Conservation (phyloP, 2,888 invertebrate species). For the Arrhopalites spinosus region DNA sequence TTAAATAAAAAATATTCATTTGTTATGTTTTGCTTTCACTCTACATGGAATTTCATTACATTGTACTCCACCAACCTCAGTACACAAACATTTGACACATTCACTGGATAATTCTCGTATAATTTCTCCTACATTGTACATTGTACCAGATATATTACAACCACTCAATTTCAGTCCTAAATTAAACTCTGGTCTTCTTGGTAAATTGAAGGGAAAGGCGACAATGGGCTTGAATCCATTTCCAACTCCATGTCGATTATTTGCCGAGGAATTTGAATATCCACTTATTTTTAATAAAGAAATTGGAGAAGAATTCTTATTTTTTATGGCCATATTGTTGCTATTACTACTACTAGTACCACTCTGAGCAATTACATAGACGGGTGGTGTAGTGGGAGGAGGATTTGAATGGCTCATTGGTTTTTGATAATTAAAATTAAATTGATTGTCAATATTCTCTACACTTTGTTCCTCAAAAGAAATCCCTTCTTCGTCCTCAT, state of each 20-base stretch:
- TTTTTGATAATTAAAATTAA: slow-evolving; percentile 21
- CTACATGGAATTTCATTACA: slow-evolving; percentile 67
- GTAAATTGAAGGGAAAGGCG: slow-evolving; percentile 49
- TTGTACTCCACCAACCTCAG: slow-evolving; percentile 78
- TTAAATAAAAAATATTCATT: too few species aligned
- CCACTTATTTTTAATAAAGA: slow-evolving; percentile 11
- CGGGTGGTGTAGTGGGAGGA: slow-evolving; percentile 6
- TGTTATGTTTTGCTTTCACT: neutral
- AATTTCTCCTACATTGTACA: slow-evolving; percentile 81
- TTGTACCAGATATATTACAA: slow-evolving; percentile 86
- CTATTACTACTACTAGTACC: neutral
- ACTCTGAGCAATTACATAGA: slow-evolving; percentile 12
- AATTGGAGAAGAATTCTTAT: too few species aligned
- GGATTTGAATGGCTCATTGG: neutral
- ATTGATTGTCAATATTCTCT: neutral
- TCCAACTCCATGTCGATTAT: neutral
- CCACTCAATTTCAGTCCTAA: slow-evolving; percentile 72
- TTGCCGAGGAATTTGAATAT: slow-evolving; percentile 3
- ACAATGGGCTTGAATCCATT: slow-evolving; percentile 44
- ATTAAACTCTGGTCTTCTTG: slow-evolving; percentile 40
- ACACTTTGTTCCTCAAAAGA: slow-evolving; percentile 18
- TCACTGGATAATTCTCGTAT: slow-evolving; percentile 81
- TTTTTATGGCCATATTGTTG: neutral
- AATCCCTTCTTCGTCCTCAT: slow-evolving; percentile 1
- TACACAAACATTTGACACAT: slow-evolving; percentile 84